These are phyloP conservation scores for Gnathonemus longibarbis DNA, from an alignment of 2,113 vertebrate genomes.

Conservation along the genomic window DNA sequence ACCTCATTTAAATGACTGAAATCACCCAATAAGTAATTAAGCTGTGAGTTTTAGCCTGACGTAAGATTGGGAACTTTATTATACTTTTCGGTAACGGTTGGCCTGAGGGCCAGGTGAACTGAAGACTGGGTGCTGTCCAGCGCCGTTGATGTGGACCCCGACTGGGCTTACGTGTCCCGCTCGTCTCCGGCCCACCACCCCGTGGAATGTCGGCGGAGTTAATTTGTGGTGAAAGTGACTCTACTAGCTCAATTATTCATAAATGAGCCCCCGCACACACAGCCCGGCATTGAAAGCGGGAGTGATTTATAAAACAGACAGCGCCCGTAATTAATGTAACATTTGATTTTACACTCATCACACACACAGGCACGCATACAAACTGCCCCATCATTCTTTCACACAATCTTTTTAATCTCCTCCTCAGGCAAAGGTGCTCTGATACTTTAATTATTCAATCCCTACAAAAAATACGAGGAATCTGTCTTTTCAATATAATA, in stretches of 20 bases:
- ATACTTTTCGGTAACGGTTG: neutral
- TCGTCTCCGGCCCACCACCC: neutral
- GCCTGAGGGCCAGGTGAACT: neutral
- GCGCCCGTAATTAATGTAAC: conserved; percentile 10
- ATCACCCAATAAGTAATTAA: neutral
- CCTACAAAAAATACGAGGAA: neutral
- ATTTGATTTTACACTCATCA: conserved; percentile 10
- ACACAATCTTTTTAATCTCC: neutral
- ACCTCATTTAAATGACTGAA: neutral
- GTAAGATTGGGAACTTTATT: neutral
- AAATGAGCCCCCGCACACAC: neutral
- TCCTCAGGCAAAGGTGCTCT: conserved; percentile 1
- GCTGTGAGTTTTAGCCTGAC: neutral
- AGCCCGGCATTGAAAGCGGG: neutral
- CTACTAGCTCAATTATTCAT: conserved; percentile 1
- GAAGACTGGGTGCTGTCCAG: neutral
- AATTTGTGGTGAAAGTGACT: conserved; percentile 1
- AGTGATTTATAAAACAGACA: neutral
- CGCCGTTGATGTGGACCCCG: neutral
- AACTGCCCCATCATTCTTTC: neutral
- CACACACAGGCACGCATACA: neutral
- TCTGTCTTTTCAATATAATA: neutral
- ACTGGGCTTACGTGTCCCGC: neutral
- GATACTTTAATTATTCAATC: neutral
- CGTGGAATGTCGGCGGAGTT: neutral